Percentiles rank a stretch among this genome's conserved stretches.
Evolutionary conservation across 1,140 invertebrate genomes (phyloP).

Genomic region (Gonatopus flavifemur): DNA sequence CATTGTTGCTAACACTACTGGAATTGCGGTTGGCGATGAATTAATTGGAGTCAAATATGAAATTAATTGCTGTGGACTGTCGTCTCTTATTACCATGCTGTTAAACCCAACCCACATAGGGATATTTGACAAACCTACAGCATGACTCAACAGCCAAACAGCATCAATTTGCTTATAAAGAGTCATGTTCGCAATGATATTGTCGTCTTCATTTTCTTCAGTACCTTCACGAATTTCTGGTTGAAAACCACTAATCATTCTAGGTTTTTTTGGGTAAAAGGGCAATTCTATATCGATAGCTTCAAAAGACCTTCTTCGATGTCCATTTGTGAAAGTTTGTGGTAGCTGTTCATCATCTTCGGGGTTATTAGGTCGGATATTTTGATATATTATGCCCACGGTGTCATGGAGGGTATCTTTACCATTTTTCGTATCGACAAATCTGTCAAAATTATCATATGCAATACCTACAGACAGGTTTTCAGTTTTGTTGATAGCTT

Average conservation of each 20-base stretch:
- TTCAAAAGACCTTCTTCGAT: constrained; percentile 10
- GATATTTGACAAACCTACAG: constrained; percentile 4
- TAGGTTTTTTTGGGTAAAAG: constrained; percentile 25
- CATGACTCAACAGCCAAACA: constrained; percentile 16
- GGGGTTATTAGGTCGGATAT: neutral
- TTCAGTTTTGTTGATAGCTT: constrained; percentile 21
- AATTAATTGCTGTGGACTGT: constrained; percentile 10
- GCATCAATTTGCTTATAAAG: constrained; percentile 5
- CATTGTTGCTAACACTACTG: constrained; percentile 26
- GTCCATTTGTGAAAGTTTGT: neutral
- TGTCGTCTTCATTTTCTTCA: neutral
- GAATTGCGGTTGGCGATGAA: constrained; percentile 18
- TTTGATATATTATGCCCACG: no score
- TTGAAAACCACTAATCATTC: constrained; percentile 10
- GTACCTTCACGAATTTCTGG: no score
- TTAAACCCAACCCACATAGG: constrained; percentile 27
- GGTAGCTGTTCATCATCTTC: neutral
- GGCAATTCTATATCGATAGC: constrained; percentile 3
- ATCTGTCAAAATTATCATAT: constrained; percentile 51
- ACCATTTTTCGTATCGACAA: constrained; percentile 49
- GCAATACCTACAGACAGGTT: constrained; percentile 34
- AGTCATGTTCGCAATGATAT: neutral
- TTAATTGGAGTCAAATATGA: constrained; percentile 29
- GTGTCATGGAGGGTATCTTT: no score
- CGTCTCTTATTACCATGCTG: constrained; percentile 6